A percentile compares a stretch with the other conserved stretches of the same genome.
phyloP scores from a whole-genome alignment of 37 sponge, comb jelly and placozoan species.

The Halichondria panicea region DNA sequence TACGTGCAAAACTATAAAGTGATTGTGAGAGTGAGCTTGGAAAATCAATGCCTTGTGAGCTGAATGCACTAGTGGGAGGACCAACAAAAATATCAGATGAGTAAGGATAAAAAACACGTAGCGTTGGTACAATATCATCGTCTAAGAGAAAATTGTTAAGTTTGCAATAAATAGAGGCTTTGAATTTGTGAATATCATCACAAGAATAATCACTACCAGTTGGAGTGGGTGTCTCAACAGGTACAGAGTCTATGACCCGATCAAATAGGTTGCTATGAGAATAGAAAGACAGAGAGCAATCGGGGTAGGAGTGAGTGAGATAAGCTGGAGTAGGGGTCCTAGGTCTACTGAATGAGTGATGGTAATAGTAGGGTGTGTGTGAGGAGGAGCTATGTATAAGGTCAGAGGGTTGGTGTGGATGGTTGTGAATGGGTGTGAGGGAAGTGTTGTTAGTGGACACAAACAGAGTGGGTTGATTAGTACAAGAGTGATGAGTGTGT shows the following conservation, averaged over 20 bases:
- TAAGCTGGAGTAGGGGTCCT: not conserved
- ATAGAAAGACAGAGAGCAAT: constrained; percentile 16
- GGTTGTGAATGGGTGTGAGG: not conserved
- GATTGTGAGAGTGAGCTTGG: constrained; percentile 3
- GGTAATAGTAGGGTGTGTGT: not conserved
- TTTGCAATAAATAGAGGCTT: not conserved
- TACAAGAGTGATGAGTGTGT: not conserved
- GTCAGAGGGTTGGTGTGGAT: not conserved
- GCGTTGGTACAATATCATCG: not conserved
- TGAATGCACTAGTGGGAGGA: not conserved
- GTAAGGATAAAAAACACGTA: not conserved
- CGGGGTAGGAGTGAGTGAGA: not conserved
- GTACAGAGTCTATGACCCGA: not conserved
- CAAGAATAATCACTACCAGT: not conserved
- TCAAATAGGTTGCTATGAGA: not conserved
- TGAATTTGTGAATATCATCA: not conserved
- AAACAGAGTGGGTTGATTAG: not conserved
- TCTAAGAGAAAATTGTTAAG: not conserved
- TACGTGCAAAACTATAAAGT: not conserved
- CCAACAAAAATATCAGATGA: not conserved
- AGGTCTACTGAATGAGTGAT: not conserved
- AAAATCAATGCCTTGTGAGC: not conserved
- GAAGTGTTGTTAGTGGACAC: not conserved
- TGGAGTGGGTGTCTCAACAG: not conserved
- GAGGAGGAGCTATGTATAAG: not conserved